phyloP scores from a whole-genome alignment of 2,113 vertebrate genomes.

The Sakesphorus luctuosus region DNA sequence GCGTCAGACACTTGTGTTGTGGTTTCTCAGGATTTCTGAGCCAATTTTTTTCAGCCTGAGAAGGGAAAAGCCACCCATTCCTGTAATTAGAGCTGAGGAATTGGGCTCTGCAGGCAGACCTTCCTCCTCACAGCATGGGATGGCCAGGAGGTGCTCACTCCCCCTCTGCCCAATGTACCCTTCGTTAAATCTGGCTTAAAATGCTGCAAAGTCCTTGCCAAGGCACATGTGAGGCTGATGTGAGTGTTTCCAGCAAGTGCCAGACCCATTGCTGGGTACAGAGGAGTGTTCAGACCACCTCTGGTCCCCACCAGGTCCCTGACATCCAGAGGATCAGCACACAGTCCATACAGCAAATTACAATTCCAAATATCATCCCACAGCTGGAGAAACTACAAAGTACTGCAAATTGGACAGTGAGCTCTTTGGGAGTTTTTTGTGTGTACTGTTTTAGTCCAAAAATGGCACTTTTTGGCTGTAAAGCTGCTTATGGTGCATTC shows the following conservation, averaged over 20 bases:
- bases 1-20: constrained; percentile 18
- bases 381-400: not conserved
- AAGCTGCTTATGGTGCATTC: not conserved
- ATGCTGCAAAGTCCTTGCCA: not conserved
- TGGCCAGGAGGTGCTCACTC: fast-evolving
- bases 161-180: not conserved
- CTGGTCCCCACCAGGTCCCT: not conserved
- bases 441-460: not conserved
- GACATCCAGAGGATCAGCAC: not conserved
- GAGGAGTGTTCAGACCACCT: fast-evolving
- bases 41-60: constrained; percentile 47
- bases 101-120: not conserved
- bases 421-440: not conserved
- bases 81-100: constrained; percentile 34
- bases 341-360: not conserved
- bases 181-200: not conserved
- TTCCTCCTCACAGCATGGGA: not conserved
- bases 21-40: constrained; percentile 45
- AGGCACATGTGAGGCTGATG: fast-evolving
- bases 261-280: not conserved
- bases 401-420: not conserved
- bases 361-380: fast-evolving
- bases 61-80: constrained; percentile 61
- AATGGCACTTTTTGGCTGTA: not conserved
- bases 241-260: not conserved